A percentile compares a stretch with the other conserved stretches of the same genome.
phyloP scores from a whole-genome alignment of 2,113 vertebrate genomes.

The Carassius auratus region DNA sequence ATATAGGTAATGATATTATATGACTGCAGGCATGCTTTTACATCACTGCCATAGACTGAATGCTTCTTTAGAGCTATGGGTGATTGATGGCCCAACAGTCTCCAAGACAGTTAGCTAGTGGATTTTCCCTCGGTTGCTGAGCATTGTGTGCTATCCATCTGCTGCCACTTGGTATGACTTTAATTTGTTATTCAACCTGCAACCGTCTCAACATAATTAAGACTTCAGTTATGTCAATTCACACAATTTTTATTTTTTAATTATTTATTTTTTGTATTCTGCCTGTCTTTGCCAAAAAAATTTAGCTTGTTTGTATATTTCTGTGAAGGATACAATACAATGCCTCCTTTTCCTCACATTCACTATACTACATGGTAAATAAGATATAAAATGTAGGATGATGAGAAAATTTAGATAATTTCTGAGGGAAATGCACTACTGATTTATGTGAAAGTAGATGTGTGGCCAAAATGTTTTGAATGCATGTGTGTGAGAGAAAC shows the following conservation, averaged over 20 bases:
- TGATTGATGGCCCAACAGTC: slow-evolving; percentile 82
- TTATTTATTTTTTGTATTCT: not conserved
- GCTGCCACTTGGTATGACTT: slow-evolving; percentile 68
- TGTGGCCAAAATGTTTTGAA: slow-evolving; percentile 1
- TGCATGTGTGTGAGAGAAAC: slow-evolving; percentile 39
- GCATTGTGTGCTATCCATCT: slow-evolving; percentile 63
- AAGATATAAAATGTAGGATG: not conserved
- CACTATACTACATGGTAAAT: not conserved
- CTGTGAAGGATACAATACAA: too few relatives aligned
- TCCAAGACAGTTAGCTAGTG: slow-evolving; percentile 78
- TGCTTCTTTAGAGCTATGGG: slow-evolving; percentile 64
- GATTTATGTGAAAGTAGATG: not conserved
- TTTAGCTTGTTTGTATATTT: too few relatives aligned
- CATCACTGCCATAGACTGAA: slow-evolving; percentile 72
- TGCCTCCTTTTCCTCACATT: not conserved
- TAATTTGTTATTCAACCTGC: slow-evolving; percentile 76
- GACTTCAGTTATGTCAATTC: slow-evolving; percentile 60
- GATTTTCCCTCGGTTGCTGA: slow-evolving; percentile 67
- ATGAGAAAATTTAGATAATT: not conserved
- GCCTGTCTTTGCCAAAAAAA: too few relatives aligned
- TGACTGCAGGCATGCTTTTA: slow-evolving; percentile 65
- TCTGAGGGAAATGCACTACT: not conserved
- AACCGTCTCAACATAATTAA: slow-evolving; percentile 70
- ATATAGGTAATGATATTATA: slow-evolving; percentile 62
- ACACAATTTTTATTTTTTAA: not conserved